These are phyloP conservation scores for Hexactinellida sp. DNA, from an alignment of 37 sponge, comb jelly and placozoan genomes.

Conservation along the genomic window DNA sequence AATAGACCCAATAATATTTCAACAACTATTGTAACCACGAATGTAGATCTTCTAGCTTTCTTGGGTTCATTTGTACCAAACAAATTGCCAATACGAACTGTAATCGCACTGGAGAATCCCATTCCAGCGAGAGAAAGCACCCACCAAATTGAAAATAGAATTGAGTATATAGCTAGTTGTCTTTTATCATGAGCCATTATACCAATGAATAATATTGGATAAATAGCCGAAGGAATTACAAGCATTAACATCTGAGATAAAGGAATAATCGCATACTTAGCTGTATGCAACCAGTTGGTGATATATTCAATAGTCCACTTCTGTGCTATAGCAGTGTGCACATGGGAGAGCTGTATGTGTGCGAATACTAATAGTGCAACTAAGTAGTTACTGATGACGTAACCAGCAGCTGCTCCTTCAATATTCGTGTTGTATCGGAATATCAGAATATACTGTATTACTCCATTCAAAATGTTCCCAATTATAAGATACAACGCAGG, in stretches of 20 bases:
- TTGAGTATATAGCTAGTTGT: conserved; percentile 7
- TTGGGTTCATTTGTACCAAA: not conserved
- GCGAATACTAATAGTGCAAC: not conserved
- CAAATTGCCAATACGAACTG: conserved; percentile 4
- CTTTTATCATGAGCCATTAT: not conserved
- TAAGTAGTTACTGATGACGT: not conserved
- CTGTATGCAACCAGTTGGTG: not conserved
- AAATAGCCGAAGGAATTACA: not conserved
- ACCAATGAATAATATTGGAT: not conserved
- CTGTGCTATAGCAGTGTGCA: not conserved
- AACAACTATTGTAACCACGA: not conserved
- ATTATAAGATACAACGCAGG: not conserved
- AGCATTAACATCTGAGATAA: not conserved
- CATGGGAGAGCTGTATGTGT: not conserved
- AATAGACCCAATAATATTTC: not conserved
- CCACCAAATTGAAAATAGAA: not conserved
- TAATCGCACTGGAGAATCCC: not conserved
- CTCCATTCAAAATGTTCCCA: not conserved
- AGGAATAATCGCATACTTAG: not conserved
- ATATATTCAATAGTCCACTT: not conserved
- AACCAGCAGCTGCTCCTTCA: not conserved
- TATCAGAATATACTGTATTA: not conserved
- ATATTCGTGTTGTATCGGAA: not conserved
- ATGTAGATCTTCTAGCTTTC: not conserved
- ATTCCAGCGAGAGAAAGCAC: not conserved